Conservation (phyloP, 1,140 invertebrate genomes). For the Pogonomyrmex barbatus region DNA sequence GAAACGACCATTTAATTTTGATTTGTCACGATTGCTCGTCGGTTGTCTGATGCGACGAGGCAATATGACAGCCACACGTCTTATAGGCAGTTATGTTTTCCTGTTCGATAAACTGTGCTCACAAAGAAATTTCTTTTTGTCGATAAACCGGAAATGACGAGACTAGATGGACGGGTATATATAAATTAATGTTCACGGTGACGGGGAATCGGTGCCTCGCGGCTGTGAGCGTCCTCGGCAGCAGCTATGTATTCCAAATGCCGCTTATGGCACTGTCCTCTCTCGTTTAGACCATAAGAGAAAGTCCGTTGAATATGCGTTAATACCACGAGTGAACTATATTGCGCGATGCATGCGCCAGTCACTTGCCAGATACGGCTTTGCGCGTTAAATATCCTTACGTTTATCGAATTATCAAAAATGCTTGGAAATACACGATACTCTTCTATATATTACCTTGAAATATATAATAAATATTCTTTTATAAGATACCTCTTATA, state of each 20-base stretch:
- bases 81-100: not conserved
- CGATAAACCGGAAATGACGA: conserved; percentile 43
- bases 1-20: not conserved
- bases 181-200: not conserved
- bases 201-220: conserved; percentile 5
- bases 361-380: not conserved
- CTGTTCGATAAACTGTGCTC: not conserved
- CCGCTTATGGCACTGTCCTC: conserved; percentile 46
- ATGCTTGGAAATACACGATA: not conserved
- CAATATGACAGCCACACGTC: not conserved
- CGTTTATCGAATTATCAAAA: not conserved
- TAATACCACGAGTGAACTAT: conserved; percentile 63
- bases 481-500: not conserved
- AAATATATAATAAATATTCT: not conserved
- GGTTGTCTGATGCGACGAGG: not conserved
- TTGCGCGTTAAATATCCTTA: conserved; percentile 21
- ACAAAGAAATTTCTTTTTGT: conserved; percentile 23
- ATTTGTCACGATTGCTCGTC: conserved; percentile 2
- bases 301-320: conserved; percentile 67
- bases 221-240: conserved; percentile 58
- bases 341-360: conserved; percentile 42
- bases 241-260: conserved; percentile 64
- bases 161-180: not conserved
- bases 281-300: conserved; percentile 64
- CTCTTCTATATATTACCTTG: not conserved